These are phyloP conservation scores for Eretmochelys imbricata DNA, from an alignment of 2,113 vertebrate species.

Conservation along the genomic window DNA sequence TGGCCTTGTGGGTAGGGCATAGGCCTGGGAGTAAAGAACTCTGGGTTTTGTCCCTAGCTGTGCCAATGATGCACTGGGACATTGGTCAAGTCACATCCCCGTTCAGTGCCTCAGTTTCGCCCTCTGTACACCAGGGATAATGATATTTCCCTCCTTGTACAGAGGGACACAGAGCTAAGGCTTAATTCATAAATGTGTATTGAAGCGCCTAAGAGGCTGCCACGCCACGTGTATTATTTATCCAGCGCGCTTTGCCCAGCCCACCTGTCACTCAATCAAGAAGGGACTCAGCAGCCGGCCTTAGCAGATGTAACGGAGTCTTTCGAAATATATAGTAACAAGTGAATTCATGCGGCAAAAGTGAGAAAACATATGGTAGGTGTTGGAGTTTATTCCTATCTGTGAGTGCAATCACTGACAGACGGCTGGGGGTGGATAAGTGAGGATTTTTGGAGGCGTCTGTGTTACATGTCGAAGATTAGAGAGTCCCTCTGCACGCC, in stretches of 20 bases:
- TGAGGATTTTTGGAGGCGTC: constrained; percentile 2
- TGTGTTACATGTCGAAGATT: constrained; percentile 25
- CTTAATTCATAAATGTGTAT: background rate
- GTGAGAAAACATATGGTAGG: constrained; percentile 58
- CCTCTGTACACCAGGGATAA: background rate
- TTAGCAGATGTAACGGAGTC: background rate
- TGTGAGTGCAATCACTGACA: constrained; percentile 57
- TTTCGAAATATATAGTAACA: constrained; percentile 44
- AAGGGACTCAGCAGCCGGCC: background rate
- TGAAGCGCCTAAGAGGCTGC: background rate
- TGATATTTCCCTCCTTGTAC: background rate
- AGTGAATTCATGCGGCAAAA: constrained; percentile 44
- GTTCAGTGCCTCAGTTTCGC: background rate
- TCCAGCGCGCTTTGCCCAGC: fast-evolving
- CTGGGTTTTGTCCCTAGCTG: background rate
- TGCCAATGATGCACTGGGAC: background rate
- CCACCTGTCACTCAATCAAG: background rate
- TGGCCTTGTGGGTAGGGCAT: background rate
- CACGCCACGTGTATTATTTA: background rate
- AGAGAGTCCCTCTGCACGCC: background rate
- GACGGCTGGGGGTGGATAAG: constrained; percentile 51
- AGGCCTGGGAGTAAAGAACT: background rate
- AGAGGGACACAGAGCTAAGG: background rate
- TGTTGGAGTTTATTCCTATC: constrained; percentile 66
- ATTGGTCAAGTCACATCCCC: background rate